Conservation (phyloP, 1,140 invertebrate genomes). For the Hormaphis cornu region DNA sequence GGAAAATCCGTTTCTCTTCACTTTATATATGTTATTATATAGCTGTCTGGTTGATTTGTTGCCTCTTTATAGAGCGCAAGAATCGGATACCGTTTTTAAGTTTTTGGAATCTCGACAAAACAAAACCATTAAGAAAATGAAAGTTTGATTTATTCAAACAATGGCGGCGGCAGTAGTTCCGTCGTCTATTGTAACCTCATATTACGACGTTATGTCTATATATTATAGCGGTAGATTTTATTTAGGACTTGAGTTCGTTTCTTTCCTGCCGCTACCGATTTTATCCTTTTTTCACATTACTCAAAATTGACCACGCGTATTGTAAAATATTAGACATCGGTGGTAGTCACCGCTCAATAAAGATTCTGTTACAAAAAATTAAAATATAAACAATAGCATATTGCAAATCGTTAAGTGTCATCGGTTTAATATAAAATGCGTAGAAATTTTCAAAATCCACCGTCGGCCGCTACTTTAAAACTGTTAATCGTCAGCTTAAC, state of each 20-base stretch:
- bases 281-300: neutral
- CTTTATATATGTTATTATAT: too few relatives aligned
- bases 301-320: neutral
- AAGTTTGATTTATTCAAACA: slow-evolving; percentile 31
- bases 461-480: neutral
- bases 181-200: slow-evolving; percentile 12
- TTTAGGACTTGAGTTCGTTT: neutral
- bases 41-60: slow-evolving; percentile 22
- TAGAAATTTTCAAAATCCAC: neutral
- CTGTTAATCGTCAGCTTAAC: too few relatives aligned
- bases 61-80: neutral
- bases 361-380: neutral
- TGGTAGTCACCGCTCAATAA: neutral
- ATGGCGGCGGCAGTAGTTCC: neutral
- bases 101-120: slow-evolving; percentile 30
- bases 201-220: too few relatives aligned
- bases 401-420: neutral
- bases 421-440: neutral
- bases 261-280: neutral
- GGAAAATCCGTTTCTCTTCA: slow-evolving; percentile 21
- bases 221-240: neutral
- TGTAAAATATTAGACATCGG: neutral
- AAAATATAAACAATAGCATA: neutral
- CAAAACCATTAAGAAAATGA: slow-evolving; percentile 31
- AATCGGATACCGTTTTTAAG: slow-evolving; percentile 16